These are phyloP conservation scores for Stenodera caucasica DNA, from an alignment of 2,888 invertebrate genomes.

Conservation along the genomic window DNA sequence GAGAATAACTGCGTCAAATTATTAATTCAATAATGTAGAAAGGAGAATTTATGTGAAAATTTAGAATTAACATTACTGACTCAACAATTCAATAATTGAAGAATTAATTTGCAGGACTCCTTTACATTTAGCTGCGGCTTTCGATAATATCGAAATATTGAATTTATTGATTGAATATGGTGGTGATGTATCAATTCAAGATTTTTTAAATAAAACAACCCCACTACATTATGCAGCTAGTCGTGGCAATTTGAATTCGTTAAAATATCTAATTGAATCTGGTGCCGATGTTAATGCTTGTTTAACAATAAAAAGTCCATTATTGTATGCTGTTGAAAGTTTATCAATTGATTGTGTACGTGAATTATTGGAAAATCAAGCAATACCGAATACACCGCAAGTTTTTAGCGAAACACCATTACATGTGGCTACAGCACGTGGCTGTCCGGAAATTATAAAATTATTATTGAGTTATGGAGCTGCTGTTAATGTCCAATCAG, in stretches of 20 bases:
- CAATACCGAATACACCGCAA: conserved; percentile 81
- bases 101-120: conserved; percentile 58
- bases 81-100: too few species aligned
- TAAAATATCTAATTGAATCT: conserved; percentile 67
- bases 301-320: conserved; percentile 66
- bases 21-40: too few species aligned
- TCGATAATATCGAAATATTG: conserved; percentile 72
- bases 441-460: conserved; percentile 69
- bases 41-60: too few species aligned
- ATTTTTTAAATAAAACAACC: conserved; percentile 68
- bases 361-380: conserved; percentile 73
- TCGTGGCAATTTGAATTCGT: conserved; percentile 63
- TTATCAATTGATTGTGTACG: conserved; percentile 74
- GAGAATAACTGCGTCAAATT: too few species aligned
- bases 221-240: conserved; percentile 79
- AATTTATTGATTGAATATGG: conserved; percentile 69
- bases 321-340: conserved; percentile 83
- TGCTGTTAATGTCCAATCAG: conserved; percentile 73
- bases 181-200: conserved; percentile 72
- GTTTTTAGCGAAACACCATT: conserved; percentile 83
- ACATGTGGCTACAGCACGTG: conserved; percentile 78
- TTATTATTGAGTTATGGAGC: conserved; percentile 78
- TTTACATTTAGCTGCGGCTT: conserved; percentile 78
- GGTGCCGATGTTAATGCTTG: conserved; percentile 84
- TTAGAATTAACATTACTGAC: too few species aligned